Evolutionary conservation across 2,888 invertebrate genomes (phyloP).

Genomic region (Bimastos eiseni): DNA sequence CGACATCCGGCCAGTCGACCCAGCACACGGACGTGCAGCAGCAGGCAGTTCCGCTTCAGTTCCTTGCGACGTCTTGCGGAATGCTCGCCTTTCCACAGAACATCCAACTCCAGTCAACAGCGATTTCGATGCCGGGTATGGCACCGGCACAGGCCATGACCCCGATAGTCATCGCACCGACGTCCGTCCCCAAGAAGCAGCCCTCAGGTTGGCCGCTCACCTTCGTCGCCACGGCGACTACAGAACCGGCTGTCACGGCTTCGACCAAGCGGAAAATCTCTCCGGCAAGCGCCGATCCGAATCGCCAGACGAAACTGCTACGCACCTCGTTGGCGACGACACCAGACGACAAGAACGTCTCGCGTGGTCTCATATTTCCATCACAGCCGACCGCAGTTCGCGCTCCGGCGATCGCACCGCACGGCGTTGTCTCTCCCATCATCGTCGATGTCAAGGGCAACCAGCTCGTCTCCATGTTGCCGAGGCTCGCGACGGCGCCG

Average conservation of each 20-base stretch:
- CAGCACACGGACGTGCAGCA: background rate
- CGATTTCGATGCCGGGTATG: background rate
- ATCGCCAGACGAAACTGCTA: background rate
- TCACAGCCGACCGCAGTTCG: background rate
- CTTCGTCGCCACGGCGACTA: background rate
- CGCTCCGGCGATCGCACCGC: background rate
- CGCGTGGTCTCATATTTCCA: background rate
- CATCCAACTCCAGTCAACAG: background rate
- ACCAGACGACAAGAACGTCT: background rate
- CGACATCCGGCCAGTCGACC: background rate
- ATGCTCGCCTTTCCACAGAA: conserved; percentile 30
- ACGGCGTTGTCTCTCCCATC: background rate
- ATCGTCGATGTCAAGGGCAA: conserved; percentile 17
- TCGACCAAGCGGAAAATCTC: conserved; percentile 19
- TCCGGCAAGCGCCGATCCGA: background rate
- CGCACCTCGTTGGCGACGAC: too few relatives aligned
- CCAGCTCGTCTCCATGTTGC: background rate
- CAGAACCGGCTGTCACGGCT: background rate
- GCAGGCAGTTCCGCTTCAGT: conserved; percentile 28
- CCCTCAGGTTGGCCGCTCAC: background rate
- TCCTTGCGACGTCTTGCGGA: conserved; percentile 30
- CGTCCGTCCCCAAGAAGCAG: background rate
- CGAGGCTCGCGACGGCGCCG: background rate
- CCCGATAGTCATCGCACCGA: background rate
- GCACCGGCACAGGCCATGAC: background rate